phyloP scores from a whole-genome alignment of 2,797 vertebrate species.

The Gobio occitaniae region DNA sequence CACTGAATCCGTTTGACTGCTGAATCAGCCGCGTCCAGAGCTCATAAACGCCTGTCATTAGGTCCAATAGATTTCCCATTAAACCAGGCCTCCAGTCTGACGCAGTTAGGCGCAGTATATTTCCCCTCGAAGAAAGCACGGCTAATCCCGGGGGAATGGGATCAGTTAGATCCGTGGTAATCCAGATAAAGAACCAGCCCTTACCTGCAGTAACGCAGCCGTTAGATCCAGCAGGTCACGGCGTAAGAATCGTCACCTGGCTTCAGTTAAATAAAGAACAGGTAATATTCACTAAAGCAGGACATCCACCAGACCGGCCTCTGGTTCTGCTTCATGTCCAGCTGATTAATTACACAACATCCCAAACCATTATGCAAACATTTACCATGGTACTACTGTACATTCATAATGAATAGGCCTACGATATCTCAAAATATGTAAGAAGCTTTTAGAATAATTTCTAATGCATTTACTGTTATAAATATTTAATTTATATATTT shows the following conservation, averaged over 20 bases:
- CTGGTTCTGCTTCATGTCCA: not conserved
- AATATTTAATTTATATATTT: not conserved
- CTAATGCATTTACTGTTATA: not conserved
- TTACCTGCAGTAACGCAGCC: not conserved
- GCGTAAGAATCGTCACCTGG: not conserved
- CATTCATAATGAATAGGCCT: not conserved
- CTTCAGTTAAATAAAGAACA: constrained; percentile 26
- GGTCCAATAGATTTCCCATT: not conserved
- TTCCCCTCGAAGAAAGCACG: not conserved
- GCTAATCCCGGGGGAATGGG: constrained; percentile 26
- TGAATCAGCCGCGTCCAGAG: constrained; percentile 4
- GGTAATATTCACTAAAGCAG: constrained; percentile 7
- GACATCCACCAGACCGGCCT: not conserved
- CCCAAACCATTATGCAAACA: not conserved
- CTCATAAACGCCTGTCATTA: constrained; percentile 14
- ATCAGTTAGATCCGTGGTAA: not conserved
- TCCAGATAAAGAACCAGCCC: constrained; percentile 9
- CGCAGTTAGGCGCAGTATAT: constrained; percentile 76
- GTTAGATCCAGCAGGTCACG: constrained; percentile 6
- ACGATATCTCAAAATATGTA: not conserved
- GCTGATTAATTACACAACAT: not conserved
- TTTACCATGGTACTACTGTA: not conserved
- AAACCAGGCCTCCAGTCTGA: constrained; percentile 37
- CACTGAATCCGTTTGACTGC: constrained; percentile 23
- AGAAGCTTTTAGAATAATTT: not conserved